phyloP scores from a whole-genome alignment of 2,113 vertebrate genomes.

The Callocephalon fimbriatum region DNA sequence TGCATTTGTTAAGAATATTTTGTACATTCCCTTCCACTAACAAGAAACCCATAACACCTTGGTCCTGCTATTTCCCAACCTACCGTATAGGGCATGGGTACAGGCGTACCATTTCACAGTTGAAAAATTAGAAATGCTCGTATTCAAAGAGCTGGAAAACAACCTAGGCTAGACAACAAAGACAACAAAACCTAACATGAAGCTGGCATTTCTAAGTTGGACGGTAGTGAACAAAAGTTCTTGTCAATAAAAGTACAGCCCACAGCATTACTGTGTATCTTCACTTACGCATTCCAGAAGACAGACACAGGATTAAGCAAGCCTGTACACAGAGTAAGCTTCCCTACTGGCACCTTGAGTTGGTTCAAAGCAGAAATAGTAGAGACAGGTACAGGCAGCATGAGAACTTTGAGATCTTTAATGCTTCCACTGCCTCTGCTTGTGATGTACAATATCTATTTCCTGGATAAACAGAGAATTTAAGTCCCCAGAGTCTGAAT shows the following conservation, averaged over 20 bases:
- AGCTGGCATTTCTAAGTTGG: neutral
- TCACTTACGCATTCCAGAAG: neutral
- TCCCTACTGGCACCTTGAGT: neutral
- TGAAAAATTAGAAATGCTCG: neutral
- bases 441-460: slow-evolving; percentile 65
- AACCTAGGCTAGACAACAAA: neutral
- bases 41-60: neutral
- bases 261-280: neutral
- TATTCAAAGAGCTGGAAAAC: neutral
- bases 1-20: neutral
- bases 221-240: neutral
- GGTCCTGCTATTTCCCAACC: neutral
- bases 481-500: slow-evolving; percentile 42
- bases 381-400: neutral
- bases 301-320: neutral
- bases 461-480: slow-evolving; percentile 49
- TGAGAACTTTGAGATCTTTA: slow-evolving; percentile 30
- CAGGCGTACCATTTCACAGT: neutral
- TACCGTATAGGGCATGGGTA: neutral
- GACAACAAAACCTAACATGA: neutral
- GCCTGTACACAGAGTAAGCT: neutral
- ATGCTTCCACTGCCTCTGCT: slow-evolving; percentile 31
- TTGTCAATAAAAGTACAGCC: neutral
- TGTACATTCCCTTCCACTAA: neutral
- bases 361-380: neutral